A percentile compares a stretch with the other conserved stretches of the same genome.
These are phyloP conservation scores for Amphiprion percula DNA, from an alignment of 2,113 vertebrate genomes.

Conservation along the genomic window DNA sequence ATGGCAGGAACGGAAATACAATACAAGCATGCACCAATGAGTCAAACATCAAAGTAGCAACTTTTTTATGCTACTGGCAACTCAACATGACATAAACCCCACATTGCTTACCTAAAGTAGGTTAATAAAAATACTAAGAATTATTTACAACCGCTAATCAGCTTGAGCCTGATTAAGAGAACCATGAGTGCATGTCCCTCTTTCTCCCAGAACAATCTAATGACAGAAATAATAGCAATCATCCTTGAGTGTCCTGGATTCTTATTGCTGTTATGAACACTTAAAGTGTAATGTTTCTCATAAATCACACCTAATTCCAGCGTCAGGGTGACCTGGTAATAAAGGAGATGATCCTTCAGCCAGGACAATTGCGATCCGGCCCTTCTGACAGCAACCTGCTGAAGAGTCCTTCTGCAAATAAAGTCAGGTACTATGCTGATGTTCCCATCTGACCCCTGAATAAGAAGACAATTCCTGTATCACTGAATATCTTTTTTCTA, in stretches of 20 bases:
- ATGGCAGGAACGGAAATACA: background rate
- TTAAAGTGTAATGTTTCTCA: constrained; percentile 51
- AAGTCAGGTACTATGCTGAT: constrained; percentile 49
- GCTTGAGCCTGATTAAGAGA: constrained; percentile 23
- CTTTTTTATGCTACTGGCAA: background rate
- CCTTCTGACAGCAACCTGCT: constrained; percentile 41
- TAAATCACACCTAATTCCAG: constrained; percentile 64
- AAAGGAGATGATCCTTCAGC: constrained; percentile 51
- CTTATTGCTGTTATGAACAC: constrained; percentile 49
- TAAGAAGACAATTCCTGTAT: constrained; percentile 11
- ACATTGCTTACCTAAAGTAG: constrained; percentile 1
- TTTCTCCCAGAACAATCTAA: constrained; percentile 35
- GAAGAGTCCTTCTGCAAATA: constrained; percentile 51
- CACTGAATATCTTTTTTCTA: too few relatives aligned
- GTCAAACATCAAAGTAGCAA: too few relatives aligned
- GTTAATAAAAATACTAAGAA: constrained; percentile 25
- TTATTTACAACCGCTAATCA: constrained; percentile 33
- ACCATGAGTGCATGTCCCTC: background rate
- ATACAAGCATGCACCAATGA: too few relatives aligned
- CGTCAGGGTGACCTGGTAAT: constrained; percentile 70
- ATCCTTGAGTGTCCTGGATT: constrained; percentile 51
- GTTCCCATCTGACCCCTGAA: constrained; percentile 37
- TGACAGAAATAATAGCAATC: constrained; percentile 40
- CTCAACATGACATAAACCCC: background rate
- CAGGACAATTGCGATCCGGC: constrained; percentile 38